phyloP scores from a whole-genome alignment of 2,113 vertebrate species.

The Crotophaga sulcirostris region DNA sequence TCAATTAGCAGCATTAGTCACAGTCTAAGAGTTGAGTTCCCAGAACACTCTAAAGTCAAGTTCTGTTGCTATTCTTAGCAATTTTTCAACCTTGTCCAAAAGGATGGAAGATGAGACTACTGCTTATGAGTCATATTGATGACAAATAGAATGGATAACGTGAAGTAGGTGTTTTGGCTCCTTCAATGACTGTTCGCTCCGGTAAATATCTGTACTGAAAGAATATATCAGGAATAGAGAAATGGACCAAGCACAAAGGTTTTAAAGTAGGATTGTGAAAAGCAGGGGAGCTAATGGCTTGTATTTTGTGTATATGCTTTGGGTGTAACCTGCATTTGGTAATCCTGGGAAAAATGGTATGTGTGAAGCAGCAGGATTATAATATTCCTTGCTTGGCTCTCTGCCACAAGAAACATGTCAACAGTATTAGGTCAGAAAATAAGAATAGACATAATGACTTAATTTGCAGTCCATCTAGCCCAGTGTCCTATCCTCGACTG shows the following conservation, averaged over 20 bases:
- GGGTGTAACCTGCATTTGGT: not conserved
- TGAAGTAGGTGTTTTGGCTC: conserved; percentile 17
- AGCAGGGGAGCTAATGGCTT: not conserved
- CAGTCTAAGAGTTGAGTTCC: not conserved
- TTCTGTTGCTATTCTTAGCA: conserved; percentile 69
- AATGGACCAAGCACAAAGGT: not conserved
- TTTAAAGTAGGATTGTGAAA: not conserved
- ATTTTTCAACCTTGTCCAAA: conserved; percentile 31
- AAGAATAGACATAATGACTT: not conserved
- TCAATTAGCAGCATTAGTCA: conserved; percentile 48
- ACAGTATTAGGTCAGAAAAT: not conserved
- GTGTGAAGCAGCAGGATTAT: not conserved
- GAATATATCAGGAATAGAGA: not conserved
- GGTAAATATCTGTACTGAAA: not conserved
- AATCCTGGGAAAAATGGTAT: not conserved
- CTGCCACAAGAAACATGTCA: not conserved
- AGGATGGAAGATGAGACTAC: conserved; percentile 43
- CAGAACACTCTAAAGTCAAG: conserved; percentile 2
- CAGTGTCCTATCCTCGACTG: not conserved
- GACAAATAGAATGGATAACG: conserved; percentile 37
- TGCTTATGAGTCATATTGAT: conserved; percentile 36
- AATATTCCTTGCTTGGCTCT: not conserved
- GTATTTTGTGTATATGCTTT: not conserved
- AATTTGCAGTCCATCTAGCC: not conserved
- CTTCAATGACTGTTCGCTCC: not conserved